Evolutionary conservation across 2,797 vertebrate genomes (phyloP).

Genomic region (Prunella strophiata): DNA sequence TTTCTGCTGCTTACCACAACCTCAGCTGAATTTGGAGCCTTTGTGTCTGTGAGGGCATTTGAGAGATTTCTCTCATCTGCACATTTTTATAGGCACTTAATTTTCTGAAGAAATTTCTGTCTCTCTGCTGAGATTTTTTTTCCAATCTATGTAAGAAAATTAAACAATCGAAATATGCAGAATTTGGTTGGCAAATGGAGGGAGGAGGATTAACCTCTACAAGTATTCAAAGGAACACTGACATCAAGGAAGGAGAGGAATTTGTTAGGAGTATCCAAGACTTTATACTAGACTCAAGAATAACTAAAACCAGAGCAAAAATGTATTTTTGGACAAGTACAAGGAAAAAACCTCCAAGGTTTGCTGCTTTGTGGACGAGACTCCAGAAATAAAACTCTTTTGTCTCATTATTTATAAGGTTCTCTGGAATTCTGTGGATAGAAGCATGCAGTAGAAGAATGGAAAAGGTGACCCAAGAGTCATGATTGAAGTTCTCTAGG

Average conservation of each 20-base stretch:
- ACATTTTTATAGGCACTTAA: not conserved
- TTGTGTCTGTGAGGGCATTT: not conserved
- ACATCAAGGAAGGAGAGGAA: not conserved
- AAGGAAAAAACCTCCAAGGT: not conserved
- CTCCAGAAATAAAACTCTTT: not conserved
- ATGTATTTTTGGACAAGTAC: not conserved
- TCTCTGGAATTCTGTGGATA: not conserved
- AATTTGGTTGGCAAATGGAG: not conserved
- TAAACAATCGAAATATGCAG: not conserved
- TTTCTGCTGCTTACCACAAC: not conserved
- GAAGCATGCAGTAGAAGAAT: not conserved
- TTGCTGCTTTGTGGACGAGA: not conserved
- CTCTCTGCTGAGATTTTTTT: not conserved
- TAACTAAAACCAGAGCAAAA: conserved; percentile 10
- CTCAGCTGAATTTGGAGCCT: not conserved
- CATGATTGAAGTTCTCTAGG: not conserved
- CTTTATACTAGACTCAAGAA: not conserved
- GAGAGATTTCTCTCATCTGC: not conserved
- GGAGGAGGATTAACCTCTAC: not conserved
- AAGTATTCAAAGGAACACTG: not conserved
- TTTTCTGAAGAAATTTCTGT: not conserved
- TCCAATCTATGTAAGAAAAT: not conserved
- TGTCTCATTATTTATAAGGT: not conserved
- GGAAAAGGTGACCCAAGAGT: conserved; percentile 30
- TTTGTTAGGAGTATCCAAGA: not conserved